Conservation (phyloP, 2,113 vertebrate species). For the Lethenteron reissneri region DNA sequence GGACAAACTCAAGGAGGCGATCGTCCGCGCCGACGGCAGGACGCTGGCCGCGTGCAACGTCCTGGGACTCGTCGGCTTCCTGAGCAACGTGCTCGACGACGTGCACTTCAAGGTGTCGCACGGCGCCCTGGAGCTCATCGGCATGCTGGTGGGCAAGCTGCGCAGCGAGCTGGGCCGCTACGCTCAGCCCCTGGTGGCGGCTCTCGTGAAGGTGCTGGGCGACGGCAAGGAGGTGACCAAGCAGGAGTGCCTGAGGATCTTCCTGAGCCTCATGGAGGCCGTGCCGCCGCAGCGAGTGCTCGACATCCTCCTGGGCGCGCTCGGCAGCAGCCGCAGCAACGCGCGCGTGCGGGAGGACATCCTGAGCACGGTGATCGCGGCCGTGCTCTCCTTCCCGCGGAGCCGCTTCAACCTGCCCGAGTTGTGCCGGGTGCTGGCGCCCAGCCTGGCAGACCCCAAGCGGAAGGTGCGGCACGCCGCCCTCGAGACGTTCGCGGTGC, state of each 20-base stretch:
- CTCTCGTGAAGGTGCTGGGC: constrained; percentile 36
- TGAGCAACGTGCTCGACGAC: constrained; percentile 36
- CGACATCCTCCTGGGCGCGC: constrained; percentile 30
- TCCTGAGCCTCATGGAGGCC: constrained; percentile 34
- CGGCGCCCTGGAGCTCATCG: constrained; percentile 39
- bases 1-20: constrained; percentile 35
- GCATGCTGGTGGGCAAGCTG: constrained; percentile 38
- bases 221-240: constrained; percentile 37
- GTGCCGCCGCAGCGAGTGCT: constrained; percentile 36
- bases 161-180: constrained; percentile 25
- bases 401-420: constrained; percentile 40
- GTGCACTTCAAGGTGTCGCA: constrained; percentile 52
- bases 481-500: constrained; percentile 41
- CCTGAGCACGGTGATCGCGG: constrained; percentile 37
- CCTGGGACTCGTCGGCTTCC: constrained; percentile 34
- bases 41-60: constrained; percentile 23
- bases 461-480: constrained; percentile 46
- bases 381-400: constrained; percentile 37
- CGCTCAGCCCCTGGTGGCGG: constrained; percentile 28
- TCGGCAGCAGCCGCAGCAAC: constrained; percentile 48
- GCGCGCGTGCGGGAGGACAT: constrained; percentile 43
- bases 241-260: constrained; percentile 37
- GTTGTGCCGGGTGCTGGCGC: constrained; percentile 41
- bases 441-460: constrained; percentile 42
- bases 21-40: constrained; percentile 25